Conservation (phyloP, 2,888 invertebrate genomes). For the Acronicta psi region DNA sequence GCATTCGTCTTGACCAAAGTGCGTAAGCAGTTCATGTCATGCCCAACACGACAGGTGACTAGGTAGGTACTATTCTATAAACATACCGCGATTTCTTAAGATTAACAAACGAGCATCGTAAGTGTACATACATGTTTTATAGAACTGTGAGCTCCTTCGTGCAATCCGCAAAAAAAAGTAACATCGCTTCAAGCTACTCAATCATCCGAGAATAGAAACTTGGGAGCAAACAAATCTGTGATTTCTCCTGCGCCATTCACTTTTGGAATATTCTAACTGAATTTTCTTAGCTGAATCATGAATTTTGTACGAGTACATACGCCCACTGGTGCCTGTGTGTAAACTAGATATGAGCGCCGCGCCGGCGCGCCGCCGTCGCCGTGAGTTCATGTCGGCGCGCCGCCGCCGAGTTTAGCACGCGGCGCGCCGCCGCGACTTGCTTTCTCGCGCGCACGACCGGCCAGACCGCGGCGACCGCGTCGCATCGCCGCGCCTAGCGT, state of each 20-base stretch:
- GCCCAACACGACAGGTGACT: conserved; percentile 20
- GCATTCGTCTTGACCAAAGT: conserved; percentile 41
- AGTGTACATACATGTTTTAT: conserved; percentile 49
- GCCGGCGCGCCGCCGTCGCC: no score
- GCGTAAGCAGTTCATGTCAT: conserved; percentile 25
- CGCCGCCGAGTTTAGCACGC: no score
- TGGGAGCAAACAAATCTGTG: conserved; percentile 60
- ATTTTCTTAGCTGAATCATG: conserved; percentile 53
- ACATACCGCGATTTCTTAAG: conserved; percentile 10
- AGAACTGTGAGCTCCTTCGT: conserved; percentile 47
- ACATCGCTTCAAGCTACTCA: conserved; percentile 55
- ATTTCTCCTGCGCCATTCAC: conserved; percentile 62
- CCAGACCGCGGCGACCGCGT: no score
- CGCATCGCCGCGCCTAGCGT: no score
- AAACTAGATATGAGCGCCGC: no score
- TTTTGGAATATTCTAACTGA: conserved; percentile 55
- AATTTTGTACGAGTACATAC: conserved; percentile 49
- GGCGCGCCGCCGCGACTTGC: no score
- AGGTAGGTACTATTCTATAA: conserved; percentile 15
- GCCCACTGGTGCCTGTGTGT: conserved; percentile 55
- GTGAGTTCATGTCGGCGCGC: no score
- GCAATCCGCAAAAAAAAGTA: conserved; percentile 56
- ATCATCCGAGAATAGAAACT: conserved; percentile 68
- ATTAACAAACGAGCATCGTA: conserved; percentile 25
- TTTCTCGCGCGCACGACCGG: no score